These are phyloP conservation scores for Coecobrya sp. DNA, from an alignment of 2,888 invertebrate genomes.

Conservation along the genomic window DNA sequence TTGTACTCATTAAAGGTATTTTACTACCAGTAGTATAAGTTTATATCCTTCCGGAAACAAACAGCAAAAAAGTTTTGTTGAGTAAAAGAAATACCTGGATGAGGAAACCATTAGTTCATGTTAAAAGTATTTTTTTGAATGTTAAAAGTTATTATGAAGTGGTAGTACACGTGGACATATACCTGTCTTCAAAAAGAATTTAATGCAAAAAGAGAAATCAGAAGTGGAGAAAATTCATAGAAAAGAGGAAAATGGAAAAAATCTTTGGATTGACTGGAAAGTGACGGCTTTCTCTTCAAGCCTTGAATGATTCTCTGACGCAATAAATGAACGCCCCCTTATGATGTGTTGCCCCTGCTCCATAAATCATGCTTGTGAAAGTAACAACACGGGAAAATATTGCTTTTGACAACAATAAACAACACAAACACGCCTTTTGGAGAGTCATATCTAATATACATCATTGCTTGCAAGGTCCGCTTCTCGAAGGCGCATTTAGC, in stretches of 20 bases:
- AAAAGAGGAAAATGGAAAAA: neutral
- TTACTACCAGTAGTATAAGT: too few species aligned
- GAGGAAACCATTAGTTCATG: too few species aligned
- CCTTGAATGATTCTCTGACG: neutral
- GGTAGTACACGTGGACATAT: too few species aligned
- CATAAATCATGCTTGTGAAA: conserved; percentile 16
- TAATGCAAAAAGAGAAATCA: too few species aligned
- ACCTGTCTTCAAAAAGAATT: too few species aligned
- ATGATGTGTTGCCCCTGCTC: neutral
- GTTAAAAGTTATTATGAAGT: too few species aligned
- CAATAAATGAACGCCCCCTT: conserved; percentile 1
- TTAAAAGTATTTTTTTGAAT: too few species aligned
- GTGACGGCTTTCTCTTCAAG: neutral
- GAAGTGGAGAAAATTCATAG: too few species aligned
- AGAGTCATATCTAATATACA: neutral
- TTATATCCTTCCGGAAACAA: too few species aligned
- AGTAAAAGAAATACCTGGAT: too few species aligned
- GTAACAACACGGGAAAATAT: conserved; percentile 12
- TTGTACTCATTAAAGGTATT: too few species aligned
- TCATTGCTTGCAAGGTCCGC: neutral
- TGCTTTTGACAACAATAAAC: conserved; percentile 39
- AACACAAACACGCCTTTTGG: conserved; percentile 17
- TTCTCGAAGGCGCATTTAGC: neutral
- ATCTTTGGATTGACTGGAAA: neutral
- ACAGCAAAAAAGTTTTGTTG: too few species aligned